Conservation (phyloP, 2,113 vertebrate species). For the Suricata suricatta region DNA sequence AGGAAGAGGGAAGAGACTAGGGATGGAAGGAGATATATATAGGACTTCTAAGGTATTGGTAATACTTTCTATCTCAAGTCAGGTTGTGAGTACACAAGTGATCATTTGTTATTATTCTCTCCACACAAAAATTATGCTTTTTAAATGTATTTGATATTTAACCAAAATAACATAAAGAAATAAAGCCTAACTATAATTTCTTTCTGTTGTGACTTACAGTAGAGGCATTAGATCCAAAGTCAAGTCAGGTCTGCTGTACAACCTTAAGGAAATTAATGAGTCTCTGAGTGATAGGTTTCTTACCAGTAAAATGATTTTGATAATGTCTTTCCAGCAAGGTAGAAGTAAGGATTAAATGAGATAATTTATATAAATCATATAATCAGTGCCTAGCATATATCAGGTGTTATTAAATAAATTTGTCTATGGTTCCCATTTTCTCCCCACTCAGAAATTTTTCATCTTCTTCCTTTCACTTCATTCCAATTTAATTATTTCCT, state of each 20-base stretch:
- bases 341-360: background rate
- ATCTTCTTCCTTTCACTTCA: slow-evolving; percentile 12
- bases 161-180: background rate
- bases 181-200: background rate
- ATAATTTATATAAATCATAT: background rate
- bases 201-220: background rate
- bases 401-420: background rate
- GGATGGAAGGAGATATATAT: background rate
- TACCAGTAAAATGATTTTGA: background rate
- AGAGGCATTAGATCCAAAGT: background rate
- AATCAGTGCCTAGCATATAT: background rate
- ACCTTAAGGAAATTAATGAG: background rate
- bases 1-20: background rate
- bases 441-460: background rate
- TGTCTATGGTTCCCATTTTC: background rate
- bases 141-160: background rate
- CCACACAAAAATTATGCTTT: background rate
- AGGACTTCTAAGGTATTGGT: background rate
- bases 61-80: background rate
- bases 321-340: background rate
- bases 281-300: background rate
- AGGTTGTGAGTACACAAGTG: background rate
- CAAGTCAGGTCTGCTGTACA: background rate
- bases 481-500: slow-evolving; percentile 29
- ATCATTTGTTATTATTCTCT: background rate